These are phyloP conservation scores for Aegithalos caudatus DNA, from an alignment of 2,113 vertebrate species.

Conservation along the genomic window DNA sequence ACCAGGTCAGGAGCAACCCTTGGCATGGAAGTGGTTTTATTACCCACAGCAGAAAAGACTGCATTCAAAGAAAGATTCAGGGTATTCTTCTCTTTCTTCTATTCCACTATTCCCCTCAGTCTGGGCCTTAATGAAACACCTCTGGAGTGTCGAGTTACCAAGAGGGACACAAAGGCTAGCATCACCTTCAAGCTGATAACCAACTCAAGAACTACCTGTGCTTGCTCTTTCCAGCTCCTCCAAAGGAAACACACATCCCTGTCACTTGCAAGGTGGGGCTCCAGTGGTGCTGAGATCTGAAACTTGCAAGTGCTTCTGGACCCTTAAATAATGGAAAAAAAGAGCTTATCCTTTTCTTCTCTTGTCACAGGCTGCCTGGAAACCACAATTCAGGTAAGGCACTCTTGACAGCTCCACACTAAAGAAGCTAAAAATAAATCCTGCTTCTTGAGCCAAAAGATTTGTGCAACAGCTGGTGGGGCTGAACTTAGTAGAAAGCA, in stretches of 20 bases:
- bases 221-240: background rate
- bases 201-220: background rate
- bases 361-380: background rate
- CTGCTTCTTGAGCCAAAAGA: background rate
- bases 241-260: background rate
- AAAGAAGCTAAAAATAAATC: background rate
- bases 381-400: background rate
- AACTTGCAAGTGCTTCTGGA: background rate
- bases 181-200: background rate
- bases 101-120: background rate
- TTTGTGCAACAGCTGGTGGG: conserved; percentile 7
- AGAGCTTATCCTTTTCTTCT: background rate
- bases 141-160: background rate
- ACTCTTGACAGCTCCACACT: background rate
- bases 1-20: background rate
- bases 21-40: background rate
- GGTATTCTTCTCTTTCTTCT: background rate
- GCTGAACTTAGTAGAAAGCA: background rate
- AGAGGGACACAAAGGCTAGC: background rate
- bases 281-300: background rate
- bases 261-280: background rate
- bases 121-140: background rate
- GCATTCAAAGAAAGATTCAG: background rate
- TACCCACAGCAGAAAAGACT: background rate
- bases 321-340: background rate